These are phyloP conservation scores for Epistrophe grossulariae DNA, from an alignment of 2,888 invertebrate genomes.

Conservation along the genomic window DNA sequence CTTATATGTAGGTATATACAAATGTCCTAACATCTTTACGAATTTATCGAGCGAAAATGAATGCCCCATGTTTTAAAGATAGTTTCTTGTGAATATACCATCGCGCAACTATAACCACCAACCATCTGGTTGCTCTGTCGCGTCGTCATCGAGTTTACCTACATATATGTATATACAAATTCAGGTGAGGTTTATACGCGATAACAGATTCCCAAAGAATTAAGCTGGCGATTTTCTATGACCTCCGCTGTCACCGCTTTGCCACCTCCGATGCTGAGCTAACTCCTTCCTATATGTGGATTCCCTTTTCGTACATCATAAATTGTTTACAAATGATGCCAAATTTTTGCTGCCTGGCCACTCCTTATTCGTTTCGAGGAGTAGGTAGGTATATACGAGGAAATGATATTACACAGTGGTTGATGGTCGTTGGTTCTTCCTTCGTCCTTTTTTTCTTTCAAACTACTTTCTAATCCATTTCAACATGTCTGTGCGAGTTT, in stretches of 20 bases:
- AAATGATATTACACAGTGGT: slow-evolving; percentile 8
- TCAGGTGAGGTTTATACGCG: slow-evolving; percentile 24
- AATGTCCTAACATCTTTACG: slow-evolving; percentile 1
- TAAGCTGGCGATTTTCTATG: slow-evolving; percentile 8
- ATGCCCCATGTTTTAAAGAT: neutral
- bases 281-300: slow-evolving; percentile 38
- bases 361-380: slow-evolving; percentile 6
- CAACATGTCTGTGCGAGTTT: slow-evolving; percentile 6
- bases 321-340: slow-evolving; percentile 72
- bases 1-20: neutral
- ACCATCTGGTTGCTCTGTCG: slow-evolving; percentile 17
- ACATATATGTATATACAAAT: slow-evolving; percentile 17
- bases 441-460: neutral
- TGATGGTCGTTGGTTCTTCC: slow-evolving; percentile 14
- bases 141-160: too few relatives aligned
- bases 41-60: slow-evolving; percentile 24
- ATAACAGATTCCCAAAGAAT: slow-evolving; percentile 27
- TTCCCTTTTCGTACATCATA: slow-evolving; percentile 58
- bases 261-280: slow-evolving; percentile 29
- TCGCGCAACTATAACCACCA: slow-evolving; percentile 15
- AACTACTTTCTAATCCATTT: slow-evolving; percentile 29
- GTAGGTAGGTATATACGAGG: too few relatives aligned
- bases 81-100: neutral
- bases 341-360: slow-evolving; percentile 61
- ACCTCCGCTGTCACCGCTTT: neutral